Evolutionary conservation across 2,888 invertebrate species (phyloP), one percentile per base, ranked within the genome.

Genomic region (Pelosia muscerda): DNA sequence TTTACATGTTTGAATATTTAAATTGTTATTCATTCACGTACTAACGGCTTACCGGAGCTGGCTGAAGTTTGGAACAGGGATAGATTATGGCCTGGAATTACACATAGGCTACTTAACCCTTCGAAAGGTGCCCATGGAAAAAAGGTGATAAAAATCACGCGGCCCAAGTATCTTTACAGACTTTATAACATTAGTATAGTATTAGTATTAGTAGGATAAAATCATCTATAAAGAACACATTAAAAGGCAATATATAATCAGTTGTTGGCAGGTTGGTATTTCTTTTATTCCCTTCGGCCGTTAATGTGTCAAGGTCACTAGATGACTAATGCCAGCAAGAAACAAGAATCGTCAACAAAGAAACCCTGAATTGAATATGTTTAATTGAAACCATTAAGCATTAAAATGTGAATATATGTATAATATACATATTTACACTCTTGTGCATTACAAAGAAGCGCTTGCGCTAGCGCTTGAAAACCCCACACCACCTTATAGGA

Each of bases 401-500:
- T 25, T 11, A 55, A 55, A 23, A 55, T 55, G 25, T 25, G 4
- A 55, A 23, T 55, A 23, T 25, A 23, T 25, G 13, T 55, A 23
- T 25, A 55, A 42, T 42, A 19, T 15, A 19, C 42, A 42, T 42
- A 42, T 42, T 38, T 15, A 15, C 38, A 38, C 15, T 42, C 19
- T 42, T 5, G 19, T 42, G 19, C 42, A 42, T 2, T 42, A 19
- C 19, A 6, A 19, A 42, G 5, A 42, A 42, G n/a, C n/a, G n/a
- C n/a, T n/a, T n/a, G n/a, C n/a, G n/a, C n/a, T 19, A 49, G n/a
- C 19, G 49, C n/a, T 49, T n/a, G 9, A 38, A 42, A 42, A 49
- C 19, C n/a, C n/a, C 49, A 49, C 8, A 49, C 5, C 1, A 42
- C 42, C 42, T 19, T 19, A 11, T n/a, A 69, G 65, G 69, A 71